Evolutionary conservation across 2,113 vertebrate species (phyloP), one percentile per base, ranked within the genome.

Genomic region (Eleginops maclovinus): DNA sequence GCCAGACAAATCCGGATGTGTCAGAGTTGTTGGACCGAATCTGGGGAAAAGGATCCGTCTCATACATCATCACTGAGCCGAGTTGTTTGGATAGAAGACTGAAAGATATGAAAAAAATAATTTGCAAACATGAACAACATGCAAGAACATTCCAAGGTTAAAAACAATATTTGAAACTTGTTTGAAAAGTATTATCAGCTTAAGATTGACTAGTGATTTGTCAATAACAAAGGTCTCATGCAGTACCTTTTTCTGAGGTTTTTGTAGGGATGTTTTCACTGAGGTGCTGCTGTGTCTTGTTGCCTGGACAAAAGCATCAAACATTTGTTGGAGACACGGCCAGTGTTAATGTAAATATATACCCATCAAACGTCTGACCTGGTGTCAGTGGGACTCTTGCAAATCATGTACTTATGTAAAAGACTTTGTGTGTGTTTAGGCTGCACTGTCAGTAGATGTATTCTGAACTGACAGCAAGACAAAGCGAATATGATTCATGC

Each of bases 391-490:
- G 28, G 13, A 28, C n/a, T 19, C 88, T 81, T 79, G 49, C 78
- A 78, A 82, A 61, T 65, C 11, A 17, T 1, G 13, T 66, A 17
- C 6, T 13, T 28, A 86, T 82, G 83, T 1, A 88, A 84, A 91
- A 49, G 26, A 5, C 7, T 1, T 9, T 41, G 17, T 36, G 43
- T 59, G 11, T 60, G 8, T 43, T 69, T 21, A 13, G 12, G 4
- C 4, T 62, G n/a, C 26, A 43, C 4, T 46, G 4, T 22, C 40
- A 26, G 19, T 6, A n/a, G 21, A 55, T 6, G 16, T 11, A 11
- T 26, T 53, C n/a, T 58, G 59, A 56, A 2, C 2, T 36, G 53
- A 66, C 26, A 76, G 14, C 2, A 2, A 54, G 24, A 19, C 12
- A 43, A 55, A 43, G n/a, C 46, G 24, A 21, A 49, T 10, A 22